Evolutionary conservation across 2,888 invertebrate genomes (phyloP).

Genomic region (Melieria picta): DNA sequence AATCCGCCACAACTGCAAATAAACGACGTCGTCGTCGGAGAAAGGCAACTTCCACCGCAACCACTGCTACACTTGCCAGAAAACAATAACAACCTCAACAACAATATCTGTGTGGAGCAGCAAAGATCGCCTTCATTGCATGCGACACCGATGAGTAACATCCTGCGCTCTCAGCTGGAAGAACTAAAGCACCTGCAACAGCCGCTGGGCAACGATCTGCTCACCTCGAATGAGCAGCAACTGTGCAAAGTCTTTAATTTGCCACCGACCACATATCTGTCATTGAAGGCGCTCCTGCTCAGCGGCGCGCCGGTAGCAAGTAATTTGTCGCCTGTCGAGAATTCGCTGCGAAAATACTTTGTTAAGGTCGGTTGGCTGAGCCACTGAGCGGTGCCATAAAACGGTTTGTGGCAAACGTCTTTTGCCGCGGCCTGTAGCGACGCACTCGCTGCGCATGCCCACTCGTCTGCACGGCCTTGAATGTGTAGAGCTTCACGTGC

Average conservation of each 20-base stretch:
- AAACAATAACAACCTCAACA: conserved; percentile 41
- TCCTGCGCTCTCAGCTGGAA: conserved; percentile 66
- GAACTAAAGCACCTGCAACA: conserved; percentile 58
- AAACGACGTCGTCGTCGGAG: conserved; percentile 50
- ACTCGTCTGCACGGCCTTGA: no score
- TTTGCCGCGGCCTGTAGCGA: no score
- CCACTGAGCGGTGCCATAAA: conserved; percentile 46
- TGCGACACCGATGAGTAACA: conserved; percentile 68
- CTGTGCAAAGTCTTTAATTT: conserved; percentile 81
- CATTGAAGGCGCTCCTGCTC: conserved; percentile 86
- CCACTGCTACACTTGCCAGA: conserved; percentile 37
- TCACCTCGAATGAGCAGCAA: conserved; percentile 77
- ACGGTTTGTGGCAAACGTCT: no score
- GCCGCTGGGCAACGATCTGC: conserved; percentile 69
- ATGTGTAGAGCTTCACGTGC: no score
- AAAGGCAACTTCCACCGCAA: conserved; percentile 40
- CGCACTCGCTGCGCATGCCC: no score
- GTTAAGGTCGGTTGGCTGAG: conserved; percentile 66
- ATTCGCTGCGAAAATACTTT: conserved; percentile 67
- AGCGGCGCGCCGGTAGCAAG: conserved; percentile 61
- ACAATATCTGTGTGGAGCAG: conserved; percentile 25
- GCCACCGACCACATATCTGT: conserved; percentile 87
- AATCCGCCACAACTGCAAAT: conserved; percentile 46
- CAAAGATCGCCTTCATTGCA: conserved; percentile 40
- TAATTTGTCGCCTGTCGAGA: conserved; percentile 58